phyloP scores from a whole-genome alignment of 2,113 vertebrate species.

The Geothlypis trichas region DNA sequence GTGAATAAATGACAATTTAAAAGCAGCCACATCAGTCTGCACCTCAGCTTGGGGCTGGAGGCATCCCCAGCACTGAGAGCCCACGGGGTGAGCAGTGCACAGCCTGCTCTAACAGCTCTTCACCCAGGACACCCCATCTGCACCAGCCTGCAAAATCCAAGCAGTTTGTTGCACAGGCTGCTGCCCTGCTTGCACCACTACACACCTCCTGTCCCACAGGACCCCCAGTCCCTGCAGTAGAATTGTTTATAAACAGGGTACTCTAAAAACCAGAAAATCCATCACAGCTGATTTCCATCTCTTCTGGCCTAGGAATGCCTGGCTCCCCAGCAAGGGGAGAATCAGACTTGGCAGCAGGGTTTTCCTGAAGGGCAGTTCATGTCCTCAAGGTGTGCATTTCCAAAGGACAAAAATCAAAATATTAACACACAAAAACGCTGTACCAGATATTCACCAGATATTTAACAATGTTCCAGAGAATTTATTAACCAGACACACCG shows the following conservation, averaged over 20 bases:
- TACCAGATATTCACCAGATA: background rate
- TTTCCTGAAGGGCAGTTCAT: background rate
- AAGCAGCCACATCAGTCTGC: fast-evolving
- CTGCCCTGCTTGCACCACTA: fast-evolving
- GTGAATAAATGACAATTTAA: background rate
- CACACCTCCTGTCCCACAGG: background rate
- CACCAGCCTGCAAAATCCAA: background rate
- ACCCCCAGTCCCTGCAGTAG: background rate
- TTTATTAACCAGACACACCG: background rate
- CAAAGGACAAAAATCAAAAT: background rate
- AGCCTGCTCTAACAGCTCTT: background rate
- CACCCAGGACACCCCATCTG: background rate
- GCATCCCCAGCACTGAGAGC: fast-evolving
- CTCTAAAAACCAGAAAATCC: background rate
- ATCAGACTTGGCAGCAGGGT: background rate
- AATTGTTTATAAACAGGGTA: background rate
- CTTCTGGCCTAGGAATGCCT: background rate
- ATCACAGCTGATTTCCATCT: background rate
- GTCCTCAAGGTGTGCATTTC: background rate
- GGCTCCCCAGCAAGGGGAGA: background rate
- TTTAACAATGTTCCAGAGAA: background rate
- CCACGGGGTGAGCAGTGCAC: fast-evolving
- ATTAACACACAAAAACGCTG: background rate
- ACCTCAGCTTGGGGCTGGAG: background rate
- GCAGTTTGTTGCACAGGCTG: background rate